Evolutionary conservation across 2,888 invertebrate genomes (phyloP).

Genomic region (Oscheius sp.): DNA sequence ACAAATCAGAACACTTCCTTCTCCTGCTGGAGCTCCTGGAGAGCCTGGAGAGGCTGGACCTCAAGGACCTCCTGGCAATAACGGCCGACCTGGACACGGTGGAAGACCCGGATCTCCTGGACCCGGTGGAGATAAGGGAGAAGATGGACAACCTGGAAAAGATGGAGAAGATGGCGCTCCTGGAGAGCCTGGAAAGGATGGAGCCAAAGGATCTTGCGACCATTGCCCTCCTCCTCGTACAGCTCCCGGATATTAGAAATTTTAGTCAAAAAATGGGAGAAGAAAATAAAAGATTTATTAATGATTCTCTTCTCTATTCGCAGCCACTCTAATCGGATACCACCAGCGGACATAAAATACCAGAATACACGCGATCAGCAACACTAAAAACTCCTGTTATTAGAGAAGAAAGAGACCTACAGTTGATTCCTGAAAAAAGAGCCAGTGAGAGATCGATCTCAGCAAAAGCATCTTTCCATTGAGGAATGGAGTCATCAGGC

Average conservation of each 20-base stretch:
- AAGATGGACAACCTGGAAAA: too few species aligned
- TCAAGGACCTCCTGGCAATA: slow-evolving; percentile 46
- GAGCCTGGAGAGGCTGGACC: slow-evolving; percentile 50
- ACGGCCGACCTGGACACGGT: slow-evolving; percentile 46
- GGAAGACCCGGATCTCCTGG: slow-evolving; percentile 42
- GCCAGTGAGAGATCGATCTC: slow-evolving; percentile 6
- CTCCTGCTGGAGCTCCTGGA: slow-evolving; percentile 38
- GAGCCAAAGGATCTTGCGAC: slow-evolving; percentile 60
- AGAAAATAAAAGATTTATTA: too few species aligned
- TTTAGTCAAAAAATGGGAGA: too few species aligned
- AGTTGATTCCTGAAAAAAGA: slow-evolving; percentile 6
- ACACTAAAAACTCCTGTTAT: not conserved
- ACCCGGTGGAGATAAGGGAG: slow-evolving; percentile 40
- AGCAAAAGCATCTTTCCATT: slow-evolving; percentile 25
- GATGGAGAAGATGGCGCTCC: too few species aligned
- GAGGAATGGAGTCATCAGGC: not conserved
- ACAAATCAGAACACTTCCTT: slow-evolving; percentile 34
- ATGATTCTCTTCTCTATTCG: too few species aligned
- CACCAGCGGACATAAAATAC: slow-evolving; percentile 17
- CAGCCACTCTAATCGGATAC: too few species aligned
- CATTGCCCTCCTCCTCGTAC: slow-evolving; percentile 69
- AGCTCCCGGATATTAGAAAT: slow-evolving; percentile 64
- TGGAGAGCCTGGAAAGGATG: too few species aligned
- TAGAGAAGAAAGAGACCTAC: not conserved
- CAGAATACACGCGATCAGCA: not conserved